A percentile compares a stretch with the other conserved stretches of the same genome.
These are phyloP conservation scores for Heteromurus nitidus DNA, from an alignment of 2,888 invertebrate species.

Conservation along the genomic window DNA sequence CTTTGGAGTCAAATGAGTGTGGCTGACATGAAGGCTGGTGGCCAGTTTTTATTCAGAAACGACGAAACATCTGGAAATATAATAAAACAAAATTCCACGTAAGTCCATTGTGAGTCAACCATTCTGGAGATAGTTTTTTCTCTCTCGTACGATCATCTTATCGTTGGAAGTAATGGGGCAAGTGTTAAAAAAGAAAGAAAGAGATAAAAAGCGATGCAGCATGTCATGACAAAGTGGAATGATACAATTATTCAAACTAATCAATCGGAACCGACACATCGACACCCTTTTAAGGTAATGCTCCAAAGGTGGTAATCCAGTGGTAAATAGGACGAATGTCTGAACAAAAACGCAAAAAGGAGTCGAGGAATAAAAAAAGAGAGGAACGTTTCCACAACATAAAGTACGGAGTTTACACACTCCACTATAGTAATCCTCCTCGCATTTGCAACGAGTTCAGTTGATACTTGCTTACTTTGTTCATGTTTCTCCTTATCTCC, in stretches of 20 bases:
- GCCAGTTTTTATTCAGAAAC: no score
- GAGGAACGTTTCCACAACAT: conserved; percentile 31
- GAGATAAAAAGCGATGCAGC: neutral
- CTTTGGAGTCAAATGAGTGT: no score
- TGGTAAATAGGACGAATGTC: conserved; percentile 33
- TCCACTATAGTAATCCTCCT: neutral
- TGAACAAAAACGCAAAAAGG: no score
- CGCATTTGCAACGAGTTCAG: neutral
- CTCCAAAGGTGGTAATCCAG: conserved; percentile 45
- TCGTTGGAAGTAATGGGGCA: no score
- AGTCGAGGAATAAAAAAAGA: no score
- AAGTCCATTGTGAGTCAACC: no score
- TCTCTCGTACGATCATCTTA: no score
- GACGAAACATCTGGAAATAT: no score
- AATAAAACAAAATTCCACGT: no score
- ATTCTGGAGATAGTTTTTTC: no score
- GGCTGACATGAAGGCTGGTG: no score
- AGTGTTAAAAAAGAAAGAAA: no score
- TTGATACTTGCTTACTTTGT: conserved; percentile 7
- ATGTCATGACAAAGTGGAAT: neutral
- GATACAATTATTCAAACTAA: conserved; percentile 55
- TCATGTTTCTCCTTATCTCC: neutral
- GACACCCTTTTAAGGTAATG: conserved; percentile 58
- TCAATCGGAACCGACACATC: conserved; percentile 66
- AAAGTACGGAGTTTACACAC: conserved; percentile 7